Percentiles rank a stretch among this genome's conserved stretches.
These are phyloP conservation scores for Cyprinella venusta DNA, from an alignment of 2,797 vertebrate genomes.

Conservation along the genomic window DNA sequence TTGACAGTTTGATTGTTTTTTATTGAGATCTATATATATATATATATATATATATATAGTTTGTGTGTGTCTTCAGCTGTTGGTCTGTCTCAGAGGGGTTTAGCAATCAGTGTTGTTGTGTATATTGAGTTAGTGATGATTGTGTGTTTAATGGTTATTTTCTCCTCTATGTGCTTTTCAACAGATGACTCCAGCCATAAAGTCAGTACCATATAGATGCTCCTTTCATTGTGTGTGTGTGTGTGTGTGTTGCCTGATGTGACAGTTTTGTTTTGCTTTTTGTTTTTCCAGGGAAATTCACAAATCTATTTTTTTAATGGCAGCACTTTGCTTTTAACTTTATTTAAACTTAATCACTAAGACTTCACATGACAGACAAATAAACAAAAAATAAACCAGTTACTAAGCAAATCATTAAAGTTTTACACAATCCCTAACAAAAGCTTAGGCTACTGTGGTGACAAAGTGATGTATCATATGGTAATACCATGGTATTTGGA, in stretches of 20 bases:
- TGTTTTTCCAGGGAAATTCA: neutral
- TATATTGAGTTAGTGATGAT: constrained; percentile 1
- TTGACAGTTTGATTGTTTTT: neutral
- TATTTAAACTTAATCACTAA: no score
- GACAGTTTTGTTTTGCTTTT: neutral
- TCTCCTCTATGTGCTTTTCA: constrained; percentile 1
- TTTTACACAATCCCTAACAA: neutral
- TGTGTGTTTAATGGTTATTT: neutral
- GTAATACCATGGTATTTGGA: neutral
- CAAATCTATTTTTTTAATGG: neutral
- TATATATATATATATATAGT: neutral
- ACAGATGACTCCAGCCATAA: constrained; percentile 33
- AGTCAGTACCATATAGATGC: constrained; percentile 35
- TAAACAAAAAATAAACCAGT: no score
- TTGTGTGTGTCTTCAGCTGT: neutral
- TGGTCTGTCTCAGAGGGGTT: constrained; percentile 34
- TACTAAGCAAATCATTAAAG: neutral
- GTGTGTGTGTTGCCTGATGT: neutral
- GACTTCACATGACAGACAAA: no score
- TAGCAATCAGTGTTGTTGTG: neutral
- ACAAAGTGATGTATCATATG: neutral
- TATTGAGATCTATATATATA: no score
- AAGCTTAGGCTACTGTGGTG: neutral
- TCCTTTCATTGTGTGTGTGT: constrained; percentile 32
- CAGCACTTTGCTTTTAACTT: neutral